Percentiles rank a stretch among this genome's conserved stretches.
Conservation (phyloP, 2,888 invertebrate genomes). For the Pemphredon lugubris region DNA sequence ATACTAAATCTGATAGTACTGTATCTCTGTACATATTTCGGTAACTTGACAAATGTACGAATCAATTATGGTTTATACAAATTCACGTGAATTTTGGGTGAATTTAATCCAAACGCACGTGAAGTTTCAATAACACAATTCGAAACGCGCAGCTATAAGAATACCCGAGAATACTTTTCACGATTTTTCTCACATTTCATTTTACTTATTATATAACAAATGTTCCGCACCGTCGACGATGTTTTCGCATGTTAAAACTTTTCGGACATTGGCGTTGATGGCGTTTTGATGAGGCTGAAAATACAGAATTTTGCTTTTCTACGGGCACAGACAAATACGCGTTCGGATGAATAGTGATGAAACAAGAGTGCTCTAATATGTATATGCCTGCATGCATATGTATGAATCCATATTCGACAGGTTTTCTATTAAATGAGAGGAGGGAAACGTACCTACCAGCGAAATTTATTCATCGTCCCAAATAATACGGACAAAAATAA, state of each 20-base stretch:
- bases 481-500: conserved; percentile 56
- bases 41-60: too few species aligned
- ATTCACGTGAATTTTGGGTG: too few species aligned
- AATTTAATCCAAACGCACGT: too few species aligned
- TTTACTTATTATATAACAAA: too few species aligned
- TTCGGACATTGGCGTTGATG: conserved; percentile 21
- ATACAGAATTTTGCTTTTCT: conserved; percentile 51
- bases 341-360: conserved; percentile 63
- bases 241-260: conserved; percentile 2
- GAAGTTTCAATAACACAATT: too few species aligned
- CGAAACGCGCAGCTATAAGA: too few species aligned
- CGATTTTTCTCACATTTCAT: too few species aligned
- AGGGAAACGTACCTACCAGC: conserved; percentile 20
- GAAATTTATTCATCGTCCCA: conserved; percentile 50
- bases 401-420: conserved; percentile 62
- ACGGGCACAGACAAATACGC: conserved; percentile 48
- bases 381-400: conserved; percentile 64
- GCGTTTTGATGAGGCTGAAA: conserved; percentile 45
- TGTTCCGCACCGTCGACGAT: too few species aligned
- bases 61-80: too few species aligned
- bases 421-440: conserved; percentile 56
- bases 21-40: too few species aligned
- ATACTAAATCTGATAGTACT: too few species aligned
- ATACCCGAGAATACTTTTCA: too few species aligned
- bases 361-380: conserved; percentile 61